These are phyloP conservation scores for Porites lutea DNA, from an alignment of 64 coral and sea anemone genomes.

Conservation along the genomic window DNA sequence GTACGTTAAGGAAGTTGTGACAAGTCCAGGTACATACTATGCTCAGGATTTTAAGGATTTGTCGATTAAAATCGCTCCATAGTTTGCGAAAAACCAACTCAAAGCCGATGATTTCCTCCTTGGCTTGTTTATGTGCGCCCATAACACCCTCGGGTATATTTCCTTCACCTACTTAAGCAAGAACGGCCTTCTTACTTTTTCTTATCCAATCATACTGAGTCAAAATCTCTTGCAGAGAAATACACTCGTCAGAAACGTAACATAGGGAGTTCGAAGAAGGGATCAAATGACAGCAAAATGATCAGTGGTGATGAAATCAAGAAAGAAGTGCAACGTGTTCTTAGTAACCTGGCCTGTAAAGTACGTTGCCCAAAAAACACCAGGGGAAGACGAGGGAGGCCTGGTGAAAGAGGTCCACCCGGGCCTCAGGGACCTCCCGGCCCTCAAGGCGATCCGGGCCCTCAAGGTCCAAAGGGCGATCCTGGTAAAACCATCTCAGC, in stretches of 20 bases:
- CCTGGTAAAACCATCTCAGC: slow-evolving; percentile 45
- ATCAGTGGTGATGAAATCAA: not conserved
- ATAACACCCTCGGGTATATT: too few relatives aligned
- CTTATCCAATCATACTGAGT: too few relatives aligned
- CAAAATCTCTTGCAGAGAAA: too few relatives aligned
- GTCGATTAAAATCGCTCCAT: too few relatives aligned
- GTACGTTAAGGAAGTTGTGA: too few relatives aligned
- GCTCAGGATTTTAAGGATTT: too few relatives aligned
- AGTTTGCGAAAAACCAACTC: too few relatives aligned
- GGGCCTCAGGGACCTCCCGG: slow-evolving; percentile 26
- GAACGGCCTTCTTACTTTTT: too few relatives aligned
- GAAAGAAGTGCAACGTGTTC: slow-evolving; percentile 15
- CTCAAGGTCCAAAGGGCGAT: slow-evolving; percentile 38
- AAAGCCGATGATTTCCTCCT: too few relatives aligned
- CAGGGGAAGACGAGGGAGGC: slow-evolving; percentile 20
- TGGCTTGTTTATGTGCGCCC: too few relatives aligned
- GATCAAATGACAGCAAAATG: not conserved
- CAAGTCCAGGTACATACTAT: too few relatives aligned
- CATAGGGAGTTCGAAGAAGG: not conserved
- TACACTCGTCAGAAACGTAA: not conserved
- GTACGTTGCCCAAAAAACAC: slow-evolving; percentile 6
- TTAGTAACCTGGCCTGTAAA: slow-evolving; percentile 30
- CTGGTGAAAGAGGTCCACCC: slow-evolving; percentile 10
- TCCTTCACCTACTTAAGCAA: too few relatives aligned
- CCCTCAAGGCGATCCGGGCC: slow-evolving; percentile 33